A percentile compares a stretch with the other conserved stretches of the same genome.
Evolutionary conservation across 2,797 vertebrate species (phyloP).

Genomic region (Schizopygopsis malacanthus): DNA sequence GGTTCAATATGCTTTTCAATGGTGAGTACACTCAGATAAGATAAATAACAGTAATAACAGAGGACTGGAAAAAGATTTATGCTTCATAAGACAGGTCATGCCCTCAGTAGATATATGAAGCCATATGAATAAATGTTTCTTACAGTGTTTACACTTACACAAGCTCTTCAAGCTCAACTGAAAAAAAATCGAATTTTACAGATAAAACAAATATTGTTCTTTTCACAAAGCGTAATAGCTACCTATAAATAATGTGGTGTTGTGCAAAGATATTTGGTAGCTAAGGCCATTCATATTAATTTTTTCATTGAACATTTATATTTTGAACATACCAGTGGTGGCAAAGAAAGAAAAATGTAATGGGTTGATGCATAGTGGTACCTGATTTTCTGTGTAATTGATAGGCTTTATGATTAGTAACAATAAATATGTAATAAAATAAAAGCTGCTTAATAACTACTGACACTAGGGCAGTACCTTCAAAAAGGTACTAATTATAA

Average conservation of each 20-base stretch:
- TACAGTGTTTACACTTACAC: background rate
- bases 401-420: background rate
- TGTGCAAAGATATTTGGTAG: background rate
- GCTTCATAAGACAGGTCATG: background rate
- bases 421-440: slow-evolving; percentile 14
- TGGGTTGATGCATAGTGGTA: background rate
- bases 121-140: background rate
- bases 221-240: background rate
- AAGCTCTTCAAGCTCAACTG: background rate
- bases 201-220: background rate
- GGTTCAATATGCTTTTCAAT: background rate
- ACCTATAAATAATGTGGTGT: background rate
- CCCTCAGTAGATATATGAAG: background rate
- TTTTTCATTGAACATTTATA: background rate
- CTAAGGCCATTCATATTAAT: background rate
- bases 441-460: background rate
- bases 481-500: background rate
- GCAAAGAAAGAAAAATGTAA: background rate
- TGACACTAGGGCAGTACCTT: background rate
- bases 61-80: background rate
- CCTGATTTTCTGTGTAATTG: background rate
- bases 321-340: background rate
- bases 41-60: background rate
- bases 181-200: background rate
- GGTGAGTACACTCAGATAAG: background rate